These are phyloP conservation scores for Ferrisia virgata DNA, from an alignment of 2,888 invertebrate genomes.

Conservation along the genomic window DNA sequence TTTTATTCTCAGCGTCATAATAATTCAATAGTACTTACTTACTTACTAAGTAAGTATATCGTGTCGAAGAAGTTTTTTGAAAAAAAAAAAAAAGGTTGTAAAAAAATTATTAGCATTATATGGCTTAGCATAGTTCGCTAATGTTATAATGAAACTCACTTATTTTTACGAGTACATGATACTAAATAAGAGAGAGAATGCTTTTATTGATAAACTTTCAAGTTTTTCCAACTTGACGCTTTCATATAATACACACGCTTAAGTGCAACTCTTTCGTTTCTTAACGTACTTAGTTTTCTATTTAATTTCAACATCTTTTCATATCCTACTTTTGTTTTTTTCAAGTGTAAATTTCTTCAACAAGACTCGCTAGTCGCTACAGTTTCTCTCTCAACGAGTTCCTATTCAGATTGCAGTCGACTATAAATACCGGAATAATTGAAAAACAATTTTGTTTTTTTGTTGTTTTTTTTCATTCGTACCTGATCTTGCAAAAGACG, in stretches of 20 bases:
- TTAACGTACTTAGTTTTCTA: neutral
- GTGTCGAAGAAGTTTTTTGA: too few relatives aligned
- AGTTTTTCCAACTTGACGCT: slow-evolving; percentile 6
- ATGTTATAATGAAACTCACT: neutral
- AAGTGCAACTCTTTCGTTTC: neutral
- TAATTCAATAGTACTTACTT: too few relatives aligned
- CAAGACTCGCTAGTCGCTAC: neutral
- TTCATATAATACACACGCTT: neutral
- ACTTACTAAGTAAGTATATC: too few relatives aligned
- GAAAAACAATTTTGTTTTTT: neutral
- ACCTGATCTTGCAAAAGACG: neutral
- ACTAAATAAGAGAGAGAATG: neutral
- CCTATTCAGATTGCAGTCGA: too few relatives aligned
- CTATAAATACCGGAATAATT: neutral
- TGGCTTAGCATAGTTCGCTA: neutral
- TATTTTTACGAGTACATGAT: neutral
- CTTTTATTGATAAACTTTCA: slow-evolving; percentile 12
- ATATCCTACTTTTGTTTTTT: neutral
- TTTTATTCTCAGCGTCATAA: neutral
- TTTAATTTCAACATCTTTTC: neutral
- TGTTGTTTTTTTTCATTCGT: neutral
- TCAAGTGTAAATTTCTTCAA: neutral
- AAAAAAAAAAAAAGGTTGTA: neutral
- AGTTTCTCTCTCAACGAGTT: too few relatives aligned
- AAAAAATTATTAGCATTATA: neutral